A percentile compares a stretch with the other conserved stretches of the same genome.
These are phyloP conservation scores for Xyrauchen texanus DNA, from an alignment of 2,113 vertebrate species.

Conservation along the genomic window DNA sequence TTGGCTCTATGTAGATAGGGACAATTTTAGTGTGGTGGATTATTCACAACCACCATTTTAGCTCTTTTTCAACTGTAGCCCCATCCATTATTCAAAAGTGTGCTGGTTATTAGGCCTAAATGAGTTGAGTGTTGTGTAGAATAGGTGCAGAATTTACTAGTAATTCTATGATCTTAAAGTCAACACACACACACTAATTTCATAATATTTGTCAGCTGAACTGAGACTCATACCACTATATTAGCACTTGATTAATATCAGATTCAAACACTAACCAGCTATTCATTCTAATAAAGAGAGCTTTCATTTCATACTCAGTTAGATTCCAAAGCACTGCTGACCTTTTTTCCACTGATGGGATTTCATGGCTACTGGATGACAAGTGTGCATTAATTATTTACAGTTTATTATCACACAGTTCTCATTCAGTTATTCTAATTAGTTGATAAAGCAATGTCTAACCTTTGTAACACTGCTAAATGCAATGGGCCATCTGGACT, in stretches of 20 bases:
- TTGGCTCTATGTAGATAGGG: too few species aligned
- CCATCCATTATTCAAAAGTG: too few species aligned
- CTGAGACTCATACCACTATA: slow-evolving; percentile 28
- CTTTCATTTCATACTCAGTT: slow-evolving; percentile 16
- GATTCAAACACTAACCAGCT: slow-evolving; percentile 23
- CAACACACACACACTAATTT: too few species aligned
- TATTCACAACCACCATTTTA: too few species aligned
- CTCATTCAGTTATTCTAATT: slow-evolving; percentile 63
- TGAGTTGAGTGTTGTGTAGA: too few species aligned
- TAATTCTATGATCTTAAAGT: too few species aligned
- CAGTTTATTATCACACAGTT: slow-evolving; percentile 40
- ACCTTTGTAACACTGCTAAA: slow-evolving; percentile 57
- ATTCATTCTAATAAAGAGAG: slow-evolving; percentile 28
- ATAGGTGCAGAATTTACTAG: too few species aligned
- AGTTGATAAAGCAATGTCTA: slow-evolving; percentile 60
- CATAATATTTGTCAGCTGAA: too few species aligned
- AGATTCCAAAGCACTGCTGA: slow-evolving; percentile 32
- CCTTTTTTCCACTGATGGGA: slow-evolving; percentile 44
- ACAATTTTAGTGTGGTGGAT: too few species aligned
- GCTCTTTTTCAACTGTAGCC: too few species aligned
- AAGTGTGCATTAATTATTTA: slow-evolving; percentile 54
- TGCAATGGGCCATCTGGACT: slow-evolving; percentile 56
- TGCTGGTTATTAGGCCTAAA: too few species aligned
- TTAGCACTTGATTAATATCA: slow-evolving; percentile 41
- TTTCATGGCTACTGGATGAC: slow-evolving; percentile 43